A percentile compares a stretch with the other conserved stretches of the same genome.
Conservation (phyloP, 2,797 vertebrate genomes). For the Lagorchestes hirsutus region DNA sequence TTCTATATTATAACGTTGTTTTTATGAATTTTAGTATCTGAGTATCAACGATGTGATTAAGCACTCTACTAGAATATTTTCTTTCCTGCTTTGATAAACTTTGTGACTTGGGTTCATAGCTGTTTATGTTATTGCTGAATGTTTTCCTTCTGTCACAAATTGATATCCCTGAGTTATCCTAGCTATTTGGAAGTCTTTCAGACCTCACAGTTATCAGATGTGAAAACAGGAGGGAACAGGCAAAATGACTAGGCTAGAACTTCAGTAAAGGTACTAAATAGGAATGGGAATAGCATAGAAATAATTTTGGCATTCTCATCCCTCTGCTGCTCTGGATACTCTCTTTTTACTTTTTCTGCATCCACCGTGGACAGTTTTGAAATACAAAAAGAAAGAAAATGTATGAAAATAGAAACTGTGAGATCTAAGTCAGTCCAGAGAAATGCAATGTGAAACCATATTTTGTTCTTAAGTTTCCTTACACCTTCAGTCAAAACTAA, state of each 20-base stretch:
- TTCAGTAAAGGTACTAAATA: neutral
- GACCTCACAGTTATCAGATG: neutral
- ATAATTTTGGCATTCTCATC: neutral
- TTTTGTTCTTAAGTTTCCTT: constrained; percentile 5
- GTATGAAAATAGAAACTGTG: constrained; percentile 4
- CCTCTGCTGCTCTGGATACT: neutral
- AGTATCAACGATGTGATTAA: neutral
- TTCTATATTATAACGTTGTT: neutral
- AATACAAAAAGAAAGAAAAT: neutral
- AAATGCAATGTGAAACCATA: neutral
- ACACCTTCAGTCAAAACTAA: neutral
- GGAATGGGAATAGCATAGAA: neutral
- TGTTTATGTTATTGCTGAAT: no score
- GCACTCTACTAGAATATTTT: no score
- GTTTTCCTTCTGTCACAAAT: no score
- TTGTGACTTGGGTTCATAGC: no score
- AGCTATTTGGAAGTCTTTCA: neutral
- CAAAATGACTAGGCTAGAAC: neutral
- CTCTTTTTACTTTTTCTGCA: neutral
- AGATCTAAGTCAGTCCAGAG: neutral
- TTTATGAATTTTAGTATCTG: neutral
- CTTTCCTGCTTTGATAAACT: no score
- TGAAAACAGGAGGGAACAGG: neutral
- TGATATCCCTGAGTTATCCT: no score
- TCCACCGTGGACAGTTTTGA: neutral